Evolutionary conservation across 2,113 vertebrate genomes (phyloP), one percentile per base, ranked within the genome.

Genomic region (Thymallus thymallus): DNA sequence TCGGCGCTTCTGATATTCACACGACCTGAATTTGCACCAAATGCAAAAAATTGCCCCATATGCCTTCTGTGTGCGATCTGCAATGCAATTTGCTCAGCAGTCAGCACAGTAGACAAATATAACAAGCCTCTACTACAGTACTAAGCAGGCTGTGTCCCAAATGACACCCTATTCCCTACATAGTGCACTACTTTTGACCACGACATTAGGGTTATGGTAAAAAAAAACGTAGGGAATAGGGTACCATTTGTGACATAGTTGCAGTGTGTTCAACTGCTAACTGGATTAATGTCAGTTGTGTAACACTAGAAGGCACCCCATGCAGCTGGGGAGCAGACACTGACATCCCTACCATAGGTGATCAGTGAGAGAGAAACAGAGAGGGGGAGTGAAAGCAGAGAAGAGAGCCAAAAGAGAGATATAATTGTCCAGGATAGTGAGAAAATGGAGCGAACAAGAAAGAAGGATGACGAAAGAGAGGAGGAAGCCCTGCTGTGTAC

Each of bases 401-500:
- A 26, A 26, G 35, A 41, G 35, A 41, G 35, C 35, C 35, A 41
- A 41, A 41, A 41, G 9, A 41, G 7, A 41, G 9, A 41, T 41
- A 41, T 41, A 41, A 41, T 41, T 10, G 35, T 41, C 35, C 35
- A 41, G 26, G 26, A 26, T 26, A 26, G 26, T 26, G 26, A 26
- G 2, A 26, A 26, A 26, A 26, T 1, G 2, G 35, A 41, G 35
- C 10, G 35, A 9, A 41, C 35, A 41, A 41, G 35, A 41, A 41
- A 41, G 35, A 41, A 41, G 10, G 35, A 41, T 12, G 9, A 41
- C 35, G 2, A 41, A 41, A 32, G 22, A 23, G 60, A 45, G 26
- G 63, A 67, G 20, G 29, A 41, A 16, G 62, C 22, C 24, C 24
- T 3, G 3, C 30, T 29, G 3, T 79, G 6, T 92, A 99, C 97